Conservation (phyloP, 2,888 invertebrate species). For the Chydorus sphaericus region DNA sequence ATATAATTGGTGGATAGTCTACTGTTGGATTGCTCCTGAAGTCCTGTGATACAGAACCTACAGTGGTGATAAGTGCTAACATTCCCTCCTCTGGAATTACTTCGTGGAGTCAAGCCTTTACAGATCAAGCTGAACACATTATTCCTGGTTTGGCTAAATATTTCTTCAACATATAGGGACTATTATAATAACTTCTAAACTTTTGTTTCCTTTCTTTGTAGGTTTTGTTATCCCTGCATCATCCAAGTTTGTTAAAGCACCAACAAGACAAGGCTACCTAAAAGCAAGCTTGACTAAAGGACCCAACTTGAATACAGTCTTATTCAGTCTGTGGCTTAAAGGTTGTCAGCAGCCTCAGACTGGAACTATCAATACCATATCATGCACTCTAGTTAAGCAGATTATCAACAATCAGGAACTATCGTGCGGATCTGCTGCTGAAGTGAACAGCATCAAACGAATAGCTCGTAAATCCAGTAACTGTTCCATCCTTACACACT, state of each 20-base stretch:
- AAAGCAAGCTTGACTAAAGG: not conserved
- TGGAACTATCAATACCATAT: not conserved
- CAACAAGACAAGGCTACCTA: not conserved
- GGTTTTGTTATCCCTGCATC: not conserved
- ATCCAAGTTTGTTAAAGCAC: too few species aligned
- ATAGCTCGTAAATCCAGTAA: not conserved
- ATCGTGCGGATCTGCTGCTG: not conserved
- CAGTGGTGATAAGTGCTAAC: not conserved
- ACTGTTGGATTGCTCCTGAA: not conserved
- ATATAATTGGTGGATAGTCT: not conserved
- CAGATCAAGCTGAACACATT: not conserved
- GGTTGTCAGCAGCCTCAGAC: not conserved
- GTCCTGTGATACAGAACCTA: not conserved
- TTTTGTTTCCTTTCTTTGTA: not conserved
- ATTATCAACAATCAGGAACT: not conserved
- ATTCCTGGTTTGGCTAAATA: not conserved
- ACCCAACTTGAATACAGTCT: not conserved
- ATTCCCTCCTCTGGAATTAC: not conserved
- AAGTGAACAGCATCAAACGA: too few species aligned
- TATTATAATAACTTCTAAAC: not conserved
- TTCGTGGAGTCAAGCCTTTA: not conserved
- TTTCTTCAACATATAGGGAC: too few species aligned
- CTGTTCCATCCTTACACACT: not conserved
- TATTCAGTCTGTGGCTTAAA: not conserved
- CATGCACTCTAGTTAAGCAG: not conserved